phyloP scores from a whole-genome alignment of 2,113 vertebrate species.

The Artemisiospiza belli region DNA sequence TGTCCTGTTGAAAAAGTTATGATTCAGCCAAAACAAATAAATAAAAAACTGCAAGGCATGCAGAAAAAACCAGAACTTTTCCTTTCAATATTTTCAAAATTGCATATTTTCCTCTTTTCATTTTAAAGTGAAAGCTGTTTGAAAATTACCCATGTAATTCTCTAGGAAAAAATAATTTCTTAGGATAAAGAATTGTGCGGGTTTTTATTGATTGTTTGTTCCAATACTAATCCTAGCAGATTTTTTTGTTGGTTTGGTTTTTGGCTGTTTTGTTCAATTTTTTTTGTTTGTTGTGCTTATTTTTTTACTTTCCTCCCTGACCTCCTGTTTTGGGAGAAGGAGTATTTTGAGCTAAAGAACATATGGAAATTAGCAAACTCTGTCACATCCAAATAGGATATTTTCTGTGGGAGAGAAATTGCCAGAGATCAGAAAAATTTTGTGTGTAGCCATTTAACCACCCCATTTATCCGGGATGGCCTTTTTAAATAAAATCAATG shows the following conservation, averaged over 20 bases:
- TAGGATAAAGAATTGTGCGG: neutral
- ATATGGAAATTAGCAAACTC: neutral
- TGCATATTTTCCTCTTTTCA: neutral
- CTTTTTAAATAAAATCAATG: slow-evolving; percentile 48
- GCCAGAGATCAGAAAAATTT: neutral
- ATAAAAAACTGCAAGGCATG: neutral
- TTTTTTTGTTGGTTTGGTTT: neutral
- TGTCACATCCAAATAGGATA: neutral
- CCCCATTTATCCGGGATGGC: neutral
- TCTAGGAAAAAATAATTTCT: neutral
- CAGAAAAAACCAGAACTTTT: neutral
- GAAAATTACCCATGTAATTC: neutral
- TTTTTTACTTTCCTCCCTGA: neutral
- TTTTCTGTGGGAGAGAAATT: neutral
- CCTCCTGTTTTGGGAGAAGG: neutral
- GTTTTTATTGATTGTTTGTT: neutral
- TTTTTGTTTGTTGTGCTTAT: neutral
- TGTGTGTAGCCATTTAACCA: neutral
- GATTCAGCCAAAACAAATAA: neutral
- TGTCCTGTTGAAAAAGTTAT: neutral
- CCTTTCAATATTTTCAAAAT: neutral
- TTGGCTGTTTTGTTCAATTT: accelerated
- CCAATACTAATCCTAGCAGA: neutral
- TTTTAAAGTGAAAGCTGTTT: neutral
- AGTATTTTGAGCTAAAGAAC: neutral